These are phyloP conservation scores for Gnathonemus longibarbis DNA, from an alignment of 2,113 vertebrate genomes.

Conservation along the genomic window DNA sequence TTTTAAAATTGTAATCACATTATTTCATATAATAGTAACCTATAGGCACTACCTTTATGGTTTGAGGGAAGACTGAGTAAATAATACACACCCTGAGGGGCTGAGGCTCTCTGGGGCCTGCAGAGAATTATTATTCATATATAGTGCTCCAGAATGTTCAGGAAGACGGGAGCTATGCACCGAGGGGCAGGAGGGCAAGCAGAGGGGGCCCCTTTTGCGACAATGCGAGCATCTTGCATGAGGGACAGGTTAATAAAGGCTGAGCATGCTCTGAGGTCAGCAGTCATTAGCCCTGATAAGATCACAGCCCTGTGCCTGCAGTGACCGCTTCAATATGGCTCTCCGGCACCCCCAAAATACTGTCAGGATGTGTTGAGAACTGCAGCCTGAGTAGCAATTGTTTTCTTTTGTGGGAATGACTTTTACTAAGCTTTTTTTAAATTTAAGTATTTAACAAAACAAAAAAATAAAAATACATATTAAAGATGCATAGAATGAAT, in stretches of 20 bases:
- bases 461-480: not conserved
- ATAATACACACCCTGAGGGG: not conserved
- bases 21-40: not conserved
- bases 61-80: not conserved
- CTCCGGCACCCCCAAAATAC: not conserved
- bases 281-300: constrained; percentile 2
- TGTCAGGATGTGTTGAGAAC: not conserved
- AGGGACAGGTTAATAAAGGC: constrained; percentile 7
- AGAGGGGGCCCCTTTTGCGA: not conserved
- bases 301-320: constrained; percentile 1
- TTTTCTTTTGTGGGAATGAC: not conserved
- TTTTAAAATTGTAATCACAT: not conserved
- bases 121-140: not conserved
- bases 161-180: not conserved
- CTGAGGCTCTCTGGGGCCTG: not conserved
- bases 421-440: not conserved
- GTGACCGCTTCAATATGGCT: not conserved
- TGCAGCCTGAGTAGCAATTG: not conserved
- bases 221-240: not conserved
- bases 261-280: not conserved
- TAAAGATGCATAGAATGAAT: not conserved
- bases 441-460: not conserved
- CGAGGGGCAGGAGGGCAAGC: not conserved
- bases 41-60: not conserved
- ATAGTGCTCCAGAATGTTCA: not conserved